A percentile compares a stretch with the other conserved stretches of the same genome.
These are phyloP conservation scores for Drosophila tanythrix DNA, from an alignment of 2,888 invertebrate species.

Conservation along the genomic window DNA sequence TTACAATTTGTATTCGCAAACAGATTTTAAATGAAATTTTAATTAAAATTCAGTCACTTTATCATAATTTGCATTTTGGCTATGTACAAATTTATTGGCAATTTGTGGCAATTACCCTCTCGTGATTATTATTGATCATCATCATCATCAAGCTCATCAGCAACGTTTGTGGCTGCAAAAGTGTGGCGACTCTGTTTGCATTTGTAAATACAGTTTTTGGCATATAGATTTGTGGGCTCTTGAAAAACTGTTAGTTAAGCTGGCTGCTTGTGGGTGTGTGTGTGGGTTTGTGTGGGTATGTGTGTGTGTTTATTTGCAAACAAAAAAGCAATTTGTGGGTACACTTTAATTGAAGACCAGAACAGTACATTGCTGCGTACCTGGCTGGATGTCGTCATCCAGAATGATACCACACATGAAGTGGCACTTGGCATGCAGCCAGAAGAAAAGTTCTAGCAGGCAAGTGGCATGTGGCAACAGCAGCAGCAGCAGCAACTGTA, in stretches of 20 bases:
- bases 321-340: constrained; percentile 73
- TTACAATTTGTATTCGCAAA: background rate
- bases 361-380: constrained; percentile 33
- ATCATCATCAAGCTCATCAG: background rate
- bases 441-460: constrained; percentile 37
- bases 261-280: background rate
- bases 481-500: constrained; percentile 1
- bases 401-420: constrained; percentile 10
- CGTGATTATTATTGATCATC: constrained; percentile 18
- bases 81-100: constrained; percentile 1
- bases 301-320: constrained; percentile 61
- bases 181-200: background rate
- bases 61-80: constrained; percentile 6
- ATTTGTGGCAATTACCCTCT: constrained; percentile 5
- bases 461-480: constrained; percentile 19
- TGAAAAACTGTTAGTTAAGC: background rate
- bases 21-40: background rate
- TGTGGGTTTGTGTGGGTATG: constrained; percentile 12
- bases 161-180: constrained; percentile 7
- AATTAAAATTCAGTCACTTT: background rate
- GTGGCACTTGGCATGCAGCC: constrained; percentile 63
- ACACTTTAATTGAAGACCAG: constrained; percentile 71
- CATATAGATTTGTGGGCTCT: background rate
- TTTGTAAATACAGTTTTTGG: constrained; percentile 11
- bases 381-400: constrained; percentile 22